phyloP scores from a whole-genome alignment of 2,888 invertebrate genomes.

The Carabus problematicus region DNA sequence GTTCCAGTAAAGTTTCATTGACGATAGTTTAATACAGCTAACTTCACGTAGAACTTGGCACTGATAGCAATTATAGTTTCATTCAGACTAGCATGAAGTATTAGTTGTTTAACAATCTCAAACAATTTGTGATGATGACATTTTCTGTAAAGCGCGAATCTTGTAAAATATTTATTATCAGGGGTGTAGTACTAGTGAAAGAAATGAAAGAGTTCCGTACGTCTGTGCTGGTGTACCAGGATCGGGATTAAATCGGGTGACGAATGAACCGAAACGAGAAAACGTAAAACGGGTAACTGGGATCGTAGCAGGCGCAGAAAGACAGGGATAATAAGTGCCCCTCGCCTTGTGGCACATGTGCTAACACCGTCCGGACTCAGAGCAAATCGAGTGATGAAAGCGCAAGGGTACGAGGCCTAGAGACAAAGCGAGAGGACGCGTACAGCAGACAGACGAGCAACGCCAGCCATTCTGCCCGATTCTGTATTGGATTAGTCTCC shows the following conservation, averaged over 20 bases:
- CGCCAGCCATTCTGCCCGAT: background rate
- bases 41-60: background rate
- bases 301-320: background rate
- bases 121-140: too few species aligned
- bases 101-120: too few species aligned
- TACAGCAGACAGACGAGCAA: slow-evolving; percentile 2
- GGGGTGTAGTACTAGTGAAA: too few species aligned
- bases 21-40: slow-evolving; percentile 23
- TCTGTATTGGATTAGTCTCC: slow-evolving; percentile 4
- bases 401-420: background rate
- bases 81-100: too few species aligned
- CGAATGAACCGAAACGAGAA: slow-evolving; percentile 38
- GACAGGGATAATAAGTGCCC: slow-evolving; percentile 28
- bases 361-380: slow-evolving; percentile 11
- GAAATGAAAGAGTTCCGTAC: too few species aligned
- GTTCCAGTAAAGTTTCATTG: slow-evolving; percentile 21
- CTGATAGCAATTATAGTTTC: too few species aligned
- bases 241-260: slow-evolving; percentile 39
- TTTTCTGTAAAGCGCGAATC: too few species aligned
- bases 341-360: slow-evolving; percentile 11
- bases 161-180: too few species aligned
- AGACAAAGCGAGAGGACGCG: slow-evolving; percentile 10
- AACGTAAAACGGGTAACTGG: slow-evolving; percentile 13
- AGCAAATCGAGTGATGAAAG: slow-evolving; percentile 20
- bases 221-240: slow-evolving; percentile 1